Evolutionary conservation across 2,888 invertebrate genomes (phyloP), one percentile per base, ranked within the genome.

Genomic region (Dicyrtoma fusca): DNA sequence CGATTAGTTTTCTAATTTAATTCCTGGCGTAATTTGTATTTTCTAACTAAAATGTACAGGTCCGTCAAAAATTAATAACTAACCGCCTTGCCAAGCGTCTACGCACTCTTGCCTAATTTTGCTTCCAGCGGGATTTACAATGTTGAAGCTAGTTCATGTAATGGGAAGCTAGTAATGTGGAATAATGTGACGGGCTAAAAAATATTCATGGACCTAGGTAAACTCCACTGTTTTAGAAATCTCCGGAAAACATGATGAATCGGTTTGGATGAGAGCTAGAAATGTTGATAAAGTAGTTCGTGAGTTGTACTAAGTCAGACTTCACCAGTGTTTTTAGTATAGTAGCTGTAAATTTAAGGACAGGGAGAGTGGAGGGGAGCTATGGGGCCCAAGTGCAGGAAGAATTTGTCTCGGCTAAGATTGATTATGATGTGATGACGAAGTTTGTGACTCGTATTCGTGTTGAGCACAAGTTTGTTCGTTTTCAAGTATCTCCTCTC

Each of bases 221-320:
- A 25, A 59, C 21, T 59, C 42, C 34, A 59, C 26, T 59, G 59
- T 59, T 59, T 65, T 47, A 34, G 51, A 65, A 26, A 65, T 65
- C 53, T 61, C 65, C 65, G 26, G 26, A 70, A 70, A 70, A 73
- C 72, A 77, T 77, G 79, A 79, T 77, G 76, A 79, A 79, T 79
- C 72, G 79, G 69, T 73, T 72, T 71, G 62, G 73, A 71, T 74
- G 76, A 76, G 74, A 75, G 75, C 76, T 76, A 72, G 51, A 73
- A 77, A 72, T 71, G 73, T 75, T 71, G 75, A 75, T 78, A 73
- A 77, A 73, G 64, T 74, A 71, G 62, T 61, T 76, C 70, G 73
- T 66, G 65, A 64, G 71, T 69, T 69, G 71, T 66, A 66, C 61
- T 34, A 75, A 70, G 69, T 47, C 59, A 47, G 57, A 42, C 65